phyloP scores from a whole-genome alignment of 2,113 vertebrate genomes.

The Bos javanicus region DNA sequence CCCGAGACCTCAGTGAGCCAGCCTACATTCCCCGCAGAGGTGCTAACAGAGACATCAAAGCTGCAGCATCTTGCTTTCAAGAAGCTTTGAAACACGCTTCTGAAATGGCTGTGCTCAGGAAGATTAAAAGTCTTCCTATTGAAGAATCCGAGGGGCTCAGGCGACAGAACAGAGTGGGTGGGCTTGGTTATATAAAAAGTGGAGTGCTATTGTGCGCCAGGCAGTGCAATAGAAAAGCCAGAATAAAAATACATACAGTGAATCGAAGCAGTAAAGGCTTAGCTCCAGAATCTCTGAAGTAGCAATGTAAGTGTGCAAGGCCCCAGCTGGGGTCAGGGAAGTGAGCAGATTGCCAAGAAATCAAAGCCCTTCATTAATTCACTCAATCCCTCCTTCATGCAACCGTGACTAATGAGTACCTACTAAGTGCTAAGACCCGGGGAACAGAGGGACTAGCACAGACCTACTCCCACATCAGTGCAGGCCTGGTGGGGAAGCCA shows the following conservation, averaged over 20 bases:
- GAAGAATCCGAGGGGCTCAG: background rate
- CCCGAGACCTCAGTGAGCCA: background rate
- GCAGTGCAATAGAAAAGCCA: background rate
- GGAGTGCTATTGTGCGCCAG: background rate
- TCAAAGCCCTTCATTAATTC: background rate
- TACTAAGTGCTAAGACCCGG: background rate
- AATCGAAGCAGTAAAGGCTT: background rate
- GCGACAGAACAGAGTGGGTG: conserved; percentile 58
- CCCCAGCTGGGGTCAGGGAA: background rate
- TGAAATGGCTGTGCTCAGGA: conserved; percentile 43
- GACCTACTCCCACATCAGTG: background rate
- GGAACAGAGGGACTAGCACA: background rate
- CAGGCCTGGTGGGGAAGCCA: background rate
- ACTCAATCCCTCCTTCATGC: background rate
- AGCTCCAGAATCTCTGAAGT: background rate
- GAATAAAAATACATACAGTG: background rate
- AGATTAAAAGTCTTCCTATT: conserved; percentile 67
- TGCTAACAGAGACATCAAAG: conserved; percentile 78
- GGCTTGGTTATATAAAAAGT: background rate
- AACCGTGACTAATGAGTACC: background rate
- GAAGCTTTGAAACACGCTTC: conserved; percentile 69
- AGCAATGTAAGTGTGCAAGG: accelerated
- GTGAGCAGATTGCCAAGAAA: background rate
- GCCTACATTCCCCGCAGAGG: conserved; percentile 28
- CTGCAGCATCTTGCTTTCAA: conserved; percentile 47